These are phyloP conservation scores for Holcopasites calliopsidis DNA, from an alignment of 1,140 invertebrate species.

Conservation along the genomic window DNA sequence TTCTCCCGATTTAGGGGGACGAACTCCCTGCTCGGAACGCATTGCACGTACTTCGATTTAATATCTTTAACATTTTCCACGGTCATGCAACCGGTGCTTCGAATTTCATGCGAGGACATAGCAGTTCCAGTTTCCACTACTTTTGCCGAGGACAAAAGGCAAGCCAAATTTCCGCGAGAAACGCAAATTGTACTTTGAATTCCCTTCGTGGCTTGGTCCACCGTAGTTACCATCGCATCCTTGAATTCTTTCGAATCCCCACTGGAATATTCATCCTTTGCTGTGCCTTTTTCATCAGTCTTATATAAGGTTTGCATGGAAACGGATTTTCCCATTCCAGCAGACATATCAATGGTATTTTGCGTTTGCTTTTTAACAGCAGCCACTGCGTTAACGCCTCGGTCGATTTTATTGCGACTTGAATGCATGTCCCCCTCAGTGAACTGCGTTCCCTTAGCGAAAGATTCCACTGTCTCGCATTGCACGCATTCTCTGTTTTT, in stretches of 20 bases:
- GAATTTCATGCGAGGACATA: not conserved
- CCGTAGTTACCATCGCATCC: not conserved
- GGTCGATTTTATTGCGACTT: not conserved
- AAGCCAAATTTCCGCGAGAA: not conserved
- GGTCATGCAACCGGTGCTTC: not conserved
- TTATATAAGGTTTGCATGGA: not conserved
- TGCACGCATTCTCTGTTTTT: not conserved
- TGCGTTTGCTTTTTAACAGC: not conserved
- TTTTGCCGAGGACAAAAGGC: not conserved
- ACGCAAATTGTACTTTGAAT: constrained; percentile 18
- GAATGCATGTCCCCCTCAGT: no score
- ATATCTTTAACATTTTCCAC: not conserved
- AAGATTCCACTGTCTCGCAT: not conserved
- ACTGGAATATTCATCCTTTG: not conserved
- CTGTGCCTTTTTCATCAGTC: not conserved
- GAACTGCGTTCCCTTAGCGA: no score
- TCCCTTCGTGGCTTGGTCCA: not conserved
- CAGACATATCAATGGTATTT: constrained; percentile 3
- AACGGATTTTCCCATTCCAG: not conserved
- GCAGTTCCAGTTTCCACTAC: constrained; percentile 3
- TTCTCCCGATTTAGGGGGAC: no score
- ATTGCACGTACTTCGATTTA: not conserved
- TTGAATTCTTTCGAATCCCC: not conserved
- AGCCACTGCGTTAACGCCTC: not conserved
- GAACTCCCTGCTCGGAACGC: no score